phyloP scores from a whole-genome alignment of 2,888 invertebrate genomes.

The Spisula solida region DNA sequence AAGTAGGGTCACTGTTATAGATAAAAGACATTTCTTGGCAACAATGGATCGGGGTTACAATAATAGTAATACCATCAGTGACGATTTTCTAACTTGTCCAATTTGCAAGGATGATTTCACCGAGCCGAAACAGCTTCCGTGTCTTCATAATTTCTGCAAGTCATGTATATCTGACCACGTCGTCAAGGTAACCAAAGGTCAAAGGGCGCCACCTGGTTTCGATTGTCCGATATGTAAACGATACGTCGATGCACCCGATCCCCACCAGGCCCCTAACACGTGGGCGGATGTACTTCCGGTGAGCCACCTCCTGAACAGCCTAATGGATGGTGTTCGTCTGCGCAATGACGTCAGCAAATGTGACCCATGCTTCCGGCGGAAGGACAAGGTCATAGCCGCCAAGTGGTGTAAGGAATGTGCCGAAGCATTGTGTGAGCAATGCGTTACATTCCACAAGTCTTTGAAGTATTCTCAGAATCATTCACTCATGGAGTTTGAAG shows the following conservation, averaged over 20 bases:
- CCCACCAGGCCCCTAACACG: constrained; percentile 62
- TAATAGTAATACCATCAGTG: constrained; percentile 44
- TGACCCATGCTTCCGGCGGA: constrained; percentile 74
- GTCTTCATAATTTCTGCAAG: constrained; percentile 76
- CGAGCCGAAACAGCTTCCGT: constrained; percentile 72
- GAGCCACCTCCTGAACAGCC: constrained; percentile 73
- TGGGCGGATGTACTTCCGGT: constrained; percentile 71
- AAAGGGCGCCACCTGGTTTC: constrained; percentile 69
- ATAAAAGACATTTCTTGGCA: not conserved
- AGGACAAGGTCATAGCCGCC: constrained; percentile 74
- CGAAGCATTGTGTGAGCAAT: constrained; percentile 73
- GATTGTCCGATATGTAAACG: constrained; percentile 75
- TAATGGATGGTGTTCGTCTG: constrained; percentile 73
- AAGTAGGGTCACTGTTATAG: not conserved
- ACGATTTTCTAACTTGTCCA: constrained; percentile 73
- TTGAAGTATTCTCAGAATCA: constrained; percentile 75
- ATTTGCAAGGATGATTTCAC: constrained; percentile 74
- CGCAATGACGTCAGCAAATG: constrained; percentile 74
- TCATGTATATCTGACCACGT: constrained; percentile 74
- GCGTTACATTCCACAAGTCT: constrained; percentile 72
- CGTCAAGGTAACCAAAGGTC: constrained; percentile 67
- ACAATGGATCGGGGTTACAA: constrained; percentile 58
- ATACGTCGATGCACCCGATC: constrained; percentile 70
- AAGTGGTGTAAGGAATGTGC: constrained; percentile 76
- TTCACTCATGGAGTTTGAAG: constrained; percentile 70